Base-by-base conservation (phyloP, 2,797 vertebrate genomes). In the Trachops cirrhosus region DNA sequence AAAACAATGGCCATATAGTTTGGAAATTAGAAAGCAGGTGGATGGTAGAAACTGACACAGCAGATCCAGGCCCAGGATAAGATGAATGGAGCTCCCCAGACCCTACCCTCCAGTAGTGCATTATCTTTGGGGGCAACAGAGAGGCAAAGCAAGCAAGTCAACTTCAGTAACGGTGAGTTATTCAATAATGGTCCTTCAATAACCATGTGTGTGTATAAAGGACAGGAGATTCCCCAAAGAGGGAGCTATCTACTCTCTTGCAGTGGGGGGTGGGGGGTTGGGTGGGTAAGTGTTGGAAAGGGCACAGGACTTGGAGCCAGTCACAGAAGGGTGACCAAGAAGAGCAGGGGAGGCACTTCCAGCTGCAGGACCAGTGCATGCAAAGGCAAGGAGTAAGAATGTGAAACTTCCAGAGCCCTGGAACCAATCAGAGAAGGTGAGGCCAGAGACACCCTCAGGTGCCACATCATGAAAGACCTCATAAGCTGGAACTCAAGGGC, bases 1-100 rank as follows among this genome's bases (percentile, higher is more conserved):
- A 41, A 44, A 88, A 10, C 21, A 73, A 22, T 2, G 44, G 32
- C 10, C 5, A 2, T 0, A 1, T 52, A 15, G 29, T 37, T 24
- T 29, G 26, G 26, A 57, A 18, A 34, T 14, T 4, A 16, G 50
- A 19, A 52, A 80, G 57, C 29, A 8, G 15, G 37, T 22, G 74
- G 44, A 32, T 0, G 3, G 29, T 16, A 21, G 64, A 26, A 3
- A 52, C 0, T 18, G 37, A 50, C n/a, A 6, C 5, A 52, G 34
- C 9, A 52, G 67, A 22, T 14, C 44, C 46, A 44, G 29, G 24
- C 22, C 62, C 59, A 24, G 39, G 24, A 32, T 8, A 19, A 46
- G 50, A 5, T 22, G n/a, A 22, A 16, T 32, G 41, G 14, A 2
- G 9, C 73, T 15, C 46, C 34, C 59, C 54, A 64, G 86, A 52